phyloP scores from a whole-genome alignment of 1,140 invertebrate genomes.

The Penaeus vannamei region DNA sequence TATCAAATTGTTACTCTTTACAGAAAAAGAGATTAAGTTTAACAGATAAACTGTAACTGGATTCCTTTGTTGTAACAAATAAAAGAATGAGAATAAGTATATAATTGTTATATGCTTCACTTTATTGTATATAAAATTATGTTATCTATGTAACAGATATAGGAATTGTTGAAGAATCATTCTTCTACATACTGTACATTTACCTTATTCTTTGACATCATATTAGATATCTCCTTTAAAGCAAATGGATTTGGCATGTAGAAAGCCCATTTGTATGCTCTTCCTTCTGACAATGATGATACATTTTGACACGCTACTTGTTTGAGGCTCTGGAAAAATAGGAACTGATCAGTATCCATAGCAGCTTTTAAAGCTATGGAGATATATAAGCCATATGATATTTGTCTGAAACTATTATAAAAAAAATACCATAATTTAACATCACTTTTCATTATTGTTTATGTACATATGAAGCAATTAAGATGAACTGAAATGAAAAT shows the following conservation, averaged over 20 bases:
- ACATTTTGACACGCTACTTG: slow-evolving; percentile 44
- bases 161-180: no score
- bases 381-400: not conserved
- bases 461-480: no score
- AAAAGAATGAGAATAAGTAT: no score
- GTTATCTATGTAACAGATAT: no score
- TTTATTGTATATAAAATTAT: no score
- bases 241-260: slow-evolving; percentile 55
- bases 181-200: not conserved
- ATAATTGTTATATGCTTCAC: no score
- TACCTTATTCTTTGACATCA: slow-evolving; percentile 45
- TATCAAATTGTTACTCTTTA: no score
- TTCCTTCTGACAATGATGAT: slow-evolving; percentile 41
- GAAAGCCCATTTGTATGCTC: slow-evolving; percentile 55
- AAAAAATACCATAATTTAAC: not conserved
- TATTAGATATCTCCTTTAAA: slow-evolving; percentile 37
- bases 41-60: no score
- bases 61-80: no score
- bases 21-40: no score
- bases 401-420: not conserved
- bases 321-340: slow-evolving; percentile 47
- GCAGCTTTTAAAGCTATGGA: not conserved
- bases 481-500: no score
- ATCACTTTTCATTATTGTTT: no score
- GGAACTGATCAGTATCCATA: not conserved